Conservation (phyloP, 2,888 invertebrate genomes). For the Linnaemya tessellans region DNA sequence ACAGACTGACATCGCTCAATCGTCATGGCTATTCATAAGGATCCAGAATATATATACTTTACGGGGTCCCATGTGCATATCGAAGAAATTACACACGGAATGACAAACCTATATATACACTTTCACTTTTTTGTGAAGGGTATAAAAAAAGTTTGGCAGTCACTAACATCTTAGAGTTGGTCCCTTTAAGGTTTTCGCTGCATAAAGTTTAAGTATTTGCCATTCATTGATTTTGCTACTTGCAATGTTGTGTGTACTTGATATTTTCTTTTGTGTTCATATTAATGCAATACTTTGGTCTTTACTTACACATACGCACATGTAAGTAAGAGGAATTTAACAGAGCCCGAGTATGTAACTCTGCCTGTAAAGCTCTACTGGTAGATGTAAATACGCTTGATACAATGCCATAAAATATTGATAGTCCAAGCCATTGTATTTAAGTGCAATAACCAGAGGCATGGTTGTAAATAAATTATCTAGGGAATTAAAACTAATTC, state of each 20-base stretch:
- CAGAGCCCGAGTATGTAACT: too few relatives aligned
- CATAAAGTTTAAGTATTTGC: conserved; percentile 43
- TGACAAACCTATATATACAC: too few relatives aligned
- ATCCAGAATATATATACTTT: too few relatives aligned
- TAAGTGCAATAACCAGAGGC: conserved; percentile 32
- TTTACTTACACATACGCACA: neutral
- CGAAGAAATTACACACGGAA: too few relatives aligned
- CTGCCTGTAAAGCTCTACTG: neutral
- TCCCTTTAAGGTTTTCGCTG: neutral
- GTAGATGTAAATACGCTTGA: conserved; percentile 34
- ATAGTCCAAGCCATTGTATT: conserved; percentile 47
- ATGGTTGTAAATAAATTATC: neutral
- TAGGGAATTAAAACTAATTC: neutral
- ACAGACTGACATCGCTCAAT: too few relatives aligned
- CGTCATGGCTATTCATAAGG: too few relatives aligned
- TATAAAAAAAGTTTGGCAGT: too few relatives aligned
- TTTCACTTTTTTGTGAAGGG: too few relatives aligned
- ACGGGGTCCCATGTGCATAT: too few relatives aligned
- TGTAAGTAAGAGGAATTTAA: neutral
- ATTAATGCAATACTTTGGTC: conserved; percentile 50
- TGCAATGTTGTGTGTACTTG: conserved; percentile 56
- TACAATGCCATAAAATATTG: conserved; percentile 51
- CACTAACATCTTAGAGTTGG: conserved; percentile 6
- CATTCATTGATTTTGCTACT: conserved; percentile 65
- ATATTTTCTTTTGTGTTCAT: conserved; percentile 52